Evolutionary conservation across 2,113 vertebrate genomes (phyloP).

Genomic region (rabbit (Oryctolagus cuniculus)): DNA sequence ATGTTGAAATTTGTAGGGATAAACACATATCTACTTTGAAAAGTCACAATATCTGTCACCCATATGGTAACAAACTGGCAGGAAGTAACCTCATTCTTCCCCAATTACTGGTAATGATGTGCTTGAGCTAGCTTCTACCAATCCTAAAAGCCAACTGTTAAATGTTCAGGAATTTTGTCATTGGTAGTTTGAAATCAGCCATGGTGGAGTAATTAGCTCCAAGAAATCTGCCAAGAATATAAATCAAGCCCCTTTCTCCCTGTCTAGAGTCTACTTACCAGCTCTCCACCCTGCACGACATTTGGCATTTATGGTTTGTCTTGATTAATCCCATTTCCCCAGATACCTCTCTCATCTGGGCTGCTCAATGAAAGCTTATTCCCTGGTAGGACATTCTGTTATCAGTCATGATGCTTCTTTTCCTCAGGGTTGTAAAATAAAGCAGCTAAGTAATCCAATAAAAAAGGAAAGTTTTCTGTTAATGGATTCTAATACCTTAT

Average conservation of each 20-base stretch:
- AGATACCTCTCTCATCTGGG: not conserved
- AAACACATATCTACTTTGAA: not conserved
- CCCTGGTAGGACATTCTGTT: not conserved
- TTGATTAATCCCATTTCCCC: not conserved
- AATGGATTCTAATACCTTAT: constrained; percentile 48
- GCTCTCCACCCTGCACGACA: no score
- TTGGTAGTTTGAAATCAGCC: constrained; percentile 32
- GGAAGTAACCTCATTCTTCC: not conserved
- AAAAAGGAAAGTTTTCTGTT: constrained; percentile 12
- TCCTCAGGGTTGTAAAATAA: constrained; percentile 10
- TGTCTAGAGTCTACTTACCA: not conserved
- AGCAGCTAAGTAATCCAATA: constrained; percentile 33
- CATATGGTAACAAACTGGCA: not conserved
- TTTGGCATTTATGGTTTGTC: no score
- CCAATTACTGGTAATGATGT: not conserved
- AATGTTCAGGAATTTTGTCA: not conserved
- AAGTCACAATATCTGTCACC: not conserved
- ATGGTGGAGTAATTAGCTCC: not conserved
- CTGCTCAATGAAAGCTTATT: not conserved
- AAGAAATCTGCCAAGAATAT: not conserved
- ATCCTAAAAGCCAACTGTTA: not conserved
- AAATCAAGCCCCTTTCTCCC: not conserved
- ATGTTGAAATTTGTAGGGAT: not conserved
- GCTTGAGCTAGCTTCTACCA: not conserved
- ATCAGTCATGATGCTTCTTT: not conserved